Evolutionary conservation across 2,113 vertebrate species (phyloP).

Genomic region (Agelaius tricolor): DNA sequence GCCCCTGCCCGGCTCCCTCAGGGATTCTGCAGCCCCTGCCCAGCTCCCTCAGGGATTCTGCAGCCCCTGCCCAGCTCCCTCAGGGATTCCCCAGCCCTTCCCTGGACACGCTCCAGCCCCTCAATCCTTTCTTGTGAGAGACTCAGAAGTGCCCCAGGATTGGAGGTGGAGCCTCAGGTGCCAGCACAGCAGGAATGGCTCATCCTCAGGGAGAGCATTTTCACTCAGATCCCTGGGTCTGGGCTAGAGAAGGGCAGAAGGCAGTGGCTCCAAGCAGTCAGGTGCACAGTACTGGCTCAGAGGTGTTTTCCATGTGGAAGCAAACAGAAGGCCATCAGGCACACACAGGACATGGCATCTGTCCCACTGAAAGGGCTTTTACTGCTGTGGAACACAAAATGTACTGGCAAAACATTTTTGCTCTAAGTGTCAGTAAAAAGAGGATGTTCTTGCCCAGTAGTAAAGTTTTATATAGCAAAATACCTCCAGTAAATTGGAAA

Average conservation of each 20-base stretch:
- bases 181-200: neutral
- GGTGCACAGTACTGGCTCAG: neutral
- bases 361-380: neutral
- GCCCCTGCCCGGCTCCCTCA: neutral
- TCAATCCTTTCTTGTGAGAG: neutral
- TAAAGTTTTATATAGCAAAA: neutral
- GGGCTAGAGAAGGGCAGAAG: neutral
- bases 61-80: neutral
- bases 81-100: neutral
- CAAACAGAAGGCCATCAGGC: neutral
- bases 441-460: neutral
- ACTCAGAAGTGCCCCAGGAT: neutral
- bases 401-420: neutral
- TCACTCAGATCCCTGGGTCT: neutral
- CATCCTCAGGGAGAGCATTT: neutral
- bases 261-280: neutral
- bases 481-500: neutral
- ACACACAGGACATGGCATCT: neutral
- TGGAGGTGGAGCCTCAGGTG: neutral
- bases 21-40: neutral
- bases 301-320: neutral
- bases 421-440: neutral
- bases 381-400: neutral
- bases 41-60: neutral
- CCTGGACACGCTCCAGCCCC: neutral